phyloP scores from a whole-genome alignment of 2,797 vertebrate genomes.

The Hippopotamyrus pictus region DNA sequence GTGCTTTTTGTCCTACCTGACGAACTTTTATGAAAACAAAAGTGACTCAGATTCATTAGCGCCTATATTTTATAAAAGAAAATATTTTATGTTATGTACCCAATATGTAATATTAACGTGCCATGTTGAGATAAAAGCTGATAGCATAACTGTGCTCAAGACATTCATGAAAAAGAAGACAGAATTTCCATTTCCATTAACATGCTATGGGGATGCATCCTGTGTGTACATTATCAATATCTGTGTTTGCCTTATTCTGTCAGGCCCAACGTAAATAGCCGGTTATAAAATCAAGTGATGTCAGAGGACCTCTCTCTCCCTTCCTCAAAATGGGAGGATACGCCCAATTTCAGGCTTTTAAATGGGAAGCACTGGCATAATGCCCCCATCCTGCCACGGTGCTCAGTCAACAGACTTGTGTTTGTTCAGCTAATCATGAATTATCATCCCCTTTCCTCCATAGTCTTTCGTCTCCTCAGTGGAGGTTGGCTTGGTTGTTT shows the following conservation, averaged over 20 bases:
- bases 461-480: background rate
- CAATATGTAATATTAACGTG: background rate
- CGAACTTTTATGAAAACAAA: background rate
- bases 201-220: conserved; percentile 13
- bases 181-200: conserved; percentile 22
- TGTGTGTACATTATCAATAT: conserved; percentile 18
- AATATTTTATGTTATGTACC: background rate
- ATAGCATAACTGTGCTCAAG: conserved; percentile 15
- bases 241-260: conserved; percentile 23
- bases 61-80: background rate
- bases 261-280: conserved; percentile 21
- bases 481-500: background rate
- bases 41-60: background rate
- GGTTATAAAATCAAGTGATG: conserved; percentile 25
- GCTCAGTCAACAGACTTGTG: conserved; percentile 23
- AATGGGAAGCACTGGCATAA: conserved; percentile 17
- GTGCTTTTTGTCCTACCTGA: background rate
- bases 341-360: conserved; percentile 18
- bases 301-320: conserved; percentile 3
- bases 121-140: background rate
- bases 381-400: conserved; percentile 6
- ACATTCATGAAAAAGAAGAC: background rate
- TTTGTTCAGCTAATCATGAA: conserved; percentile 23
- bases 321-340: conserved; percentile 10
- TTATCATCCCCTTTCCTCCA: conserved; percentile 17